These are phyloP conservation scores for Melolontha melolontha DNA, from an alignment of 2,888 invertebrate species.

Conservation along the genomic window DNA sequence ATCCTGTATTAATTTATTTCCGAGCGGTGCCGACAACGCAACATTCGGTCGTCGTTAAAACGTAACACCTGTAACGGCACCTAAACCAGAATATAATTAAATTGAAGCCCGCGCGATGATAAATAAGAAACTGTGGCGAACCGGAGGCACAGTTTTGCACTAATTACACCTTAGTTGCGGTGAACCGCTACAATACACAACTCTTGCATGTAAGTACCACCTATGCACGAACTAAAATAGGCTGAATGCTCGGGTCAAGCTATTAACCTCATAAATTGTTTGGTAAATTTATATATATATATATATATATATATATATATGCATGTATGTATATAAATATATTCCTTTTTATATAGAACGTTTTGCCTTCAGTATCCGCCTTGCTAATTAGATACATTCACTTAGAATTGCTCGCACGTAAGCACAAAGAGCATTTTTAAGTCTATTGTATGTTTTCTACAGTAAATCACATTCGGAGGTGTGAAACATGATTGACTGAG, in stretches of 20 bases:
- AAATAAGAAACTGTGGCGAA: slow-evolving; percentile 22
- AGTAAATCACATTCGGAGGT: too few species aligned
- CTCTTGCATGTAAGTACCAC: slow-evolving; percentile 2
- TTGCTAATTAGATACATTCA: too few species aligned
- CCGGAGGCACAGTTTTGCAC: slow-evolving; percentile 21
- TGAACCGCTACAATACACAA: slow-evolving; percentile 26
- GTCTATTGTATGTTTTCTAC: too few species aligned
- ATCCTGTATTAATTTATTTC: slow-evolving; percentile 12
- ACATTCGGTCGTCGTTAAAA: slow-evolving; percentile 1
- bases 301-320: slow-evolving; percentile 5
- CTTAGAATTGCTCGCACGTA: too few species aligned
- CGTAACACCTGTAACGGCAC: slow-evolving; percentile 6
- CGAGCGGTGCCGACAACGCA: slow-evolving; percentile 4
- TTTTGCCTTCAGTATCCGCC: slow-evolving; percentile 21
- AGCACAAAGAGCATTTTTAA: too few species aligned
- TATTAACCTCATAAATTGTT: slow-evolving; percentile 33
- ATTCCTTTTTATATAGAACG: neutral
- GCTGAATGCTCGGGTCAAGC: slow-evolving; percentile 18
- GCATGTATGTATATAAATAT: too few species aligned
- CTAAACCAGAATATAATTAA: slow-evolving; percentile 28
- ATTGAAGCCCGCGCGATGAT: slow-evolving; percentile 14
- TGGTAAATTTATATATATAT: slow-evolving; percentile 15
- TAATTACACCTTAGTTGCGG: slow-evolving; percentile 30
- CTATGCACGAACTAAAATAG: slow-evolving; percentile 20
- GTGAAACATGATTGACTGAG: too few species aligned